Evolutionary conservation across 2,888 invertebrate species (phyloP).

Genomic region (Perdita meconis): DNA sequence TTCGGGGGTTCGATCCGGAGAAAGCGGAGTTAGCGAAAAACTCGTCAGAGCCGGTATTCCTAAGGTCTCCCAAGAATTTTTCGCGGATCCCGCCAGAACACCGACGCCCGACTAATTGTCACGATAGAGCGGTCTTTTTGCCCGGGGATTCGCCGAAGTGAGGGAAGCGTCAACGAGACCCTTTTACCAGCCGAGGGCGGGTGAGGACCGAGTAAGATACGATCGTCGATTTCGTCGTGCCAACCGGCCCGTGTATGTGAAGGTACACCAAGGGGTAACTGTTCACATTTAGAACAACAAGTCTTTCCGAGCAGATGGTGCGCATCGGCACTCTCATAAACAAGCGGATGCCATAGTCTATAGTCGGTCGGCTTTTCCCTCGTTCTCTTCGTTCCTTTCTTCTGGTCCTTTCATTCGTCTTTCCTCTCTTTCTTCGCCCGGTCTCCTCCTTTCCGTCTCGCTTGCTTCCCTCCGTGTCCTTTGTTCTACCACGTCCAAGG

Average conservation of each 20-base stretch:
- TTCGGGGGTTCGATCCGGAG: conserved; percentile 4
- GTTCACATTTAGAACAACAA: conserved; percentile 80
- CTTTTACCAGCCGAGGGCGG: neutral
- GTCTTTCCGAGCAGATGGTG: conserved; percentile 81
- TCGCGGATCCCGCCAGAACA: conserved; percentile 2
- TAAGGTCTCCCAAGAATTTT: conserved; percentile 31
- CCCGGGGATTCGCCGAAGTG: neutral
- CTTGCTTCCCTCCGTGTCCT: conserved; percentile 59
- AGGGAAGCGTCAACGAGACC: conserved; percentile 11
- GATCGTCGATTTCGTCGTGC: conserved; percentile 53
- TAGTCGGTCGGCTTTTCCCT: conserved; percentile 70
- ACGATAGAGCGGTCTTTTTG: conserved; percentile 3
- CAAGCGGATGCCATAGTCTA: conserved; percentile 78
- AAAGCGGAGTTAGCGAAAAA: conserved; percentile 12
- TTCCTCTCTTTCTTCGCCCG: conserved; percentile 62
- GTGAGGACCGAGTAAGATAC: conserved; percentile 44
- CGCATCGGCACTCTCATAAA: conserved; percentile 80
- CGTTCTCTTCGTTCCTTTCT: conserved; percentile 43
- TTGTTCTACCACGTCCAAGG: conserved; percentile 79
- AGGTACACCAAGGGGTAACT: conserved; percentile 44
- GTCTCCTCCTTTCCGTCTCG: conserved; percentile 29
- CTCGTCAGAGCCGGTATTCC: conserved; percentile 28
- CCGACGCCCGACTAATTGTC: conserved; percentile 5
- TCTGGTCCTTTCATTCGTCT: conserved; percentile 28
- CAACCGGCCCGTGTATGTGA: conserved; percentile 49